Conservation (phyloP, 2,113 vertebrate species). For the Solenodon paradoxus region DNA sequence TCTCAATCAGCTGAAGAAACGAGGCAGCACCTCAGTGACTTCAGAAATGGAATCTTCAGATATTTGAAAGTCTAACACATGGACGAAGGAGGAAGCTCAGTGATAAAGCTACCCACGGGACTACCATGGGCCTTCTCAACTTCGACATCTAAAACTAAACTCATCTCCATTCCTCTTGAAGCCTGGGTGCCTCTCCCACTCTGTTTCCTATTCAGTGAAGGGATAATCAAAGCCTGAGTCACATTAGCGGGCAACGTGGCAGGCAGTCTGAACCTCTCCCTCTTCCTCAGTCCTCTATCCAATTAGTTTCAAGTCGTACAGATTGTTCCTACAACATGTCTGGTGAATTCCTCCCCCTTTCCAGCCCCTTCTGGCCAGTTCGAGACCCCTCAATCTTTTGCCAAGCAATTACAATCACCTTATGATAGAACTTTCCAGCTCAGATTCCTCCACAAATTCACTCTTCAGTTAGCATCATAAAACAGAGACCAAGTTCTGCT, state of each 20-base stretch:
- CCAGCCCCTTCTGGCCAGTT: background rate
- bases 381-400: background rate
- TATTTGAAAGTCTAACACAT: background rate
- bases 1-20: background rate
- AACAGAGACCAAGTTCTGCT: background rate
- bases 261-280: slow-evolving; percentile 33
- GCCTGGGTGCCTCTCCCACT: background rate
- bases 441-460: background rate
- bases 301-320: slow-evolving; percentile 23
- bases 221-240: background rate
- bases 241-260: slow-evolving; percentile 33
- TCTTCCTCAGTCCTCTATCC: slow-evolving; percentile 26
- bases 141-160: background rate
- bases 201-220: background rate
- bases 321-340: background rate
- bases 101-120: background rate
- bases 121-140: background rate
- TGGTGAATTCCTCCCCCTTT: background rate
- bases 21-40: background rate
- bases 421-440: background rate
- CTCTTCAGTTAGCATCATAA: background rate
- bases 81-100: too few species aligned
- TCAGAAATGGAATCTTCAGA: background rate
- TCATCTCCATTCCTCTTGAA: background rate
- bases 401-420: background rate